Conservation (phyloP, 2,797 vertebrate genomes). For the Poeciliopsis presidionis region DNA sequence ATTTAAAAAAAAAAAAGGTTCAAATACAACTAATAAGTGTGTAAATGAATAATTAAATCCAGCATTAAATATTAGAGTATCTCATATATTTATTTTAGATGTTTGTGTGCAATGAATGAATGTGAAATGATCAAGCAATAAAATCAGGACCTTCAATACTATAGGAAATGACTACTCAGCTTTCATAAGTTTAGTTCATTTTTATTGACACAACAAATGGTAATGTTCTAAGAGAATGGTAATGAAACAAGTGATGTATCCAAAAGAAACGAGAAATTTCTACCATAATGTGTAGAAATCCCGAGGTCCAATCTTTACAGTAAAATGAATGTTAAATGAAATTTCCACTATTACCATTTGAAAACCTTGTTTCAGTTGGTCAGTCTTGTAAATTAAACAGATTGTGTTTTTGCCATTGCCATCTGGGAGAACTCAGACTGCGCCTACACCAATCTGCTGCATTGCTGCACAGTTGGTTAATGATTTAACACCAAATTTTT, state of each 20-base stretch:
- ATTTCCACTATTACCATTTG: not conserved
- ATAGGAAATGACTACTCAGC: not conserved
- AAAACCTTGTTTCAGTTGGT: not conserved
- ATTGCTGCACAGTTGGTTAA: conserved; percentile 26
- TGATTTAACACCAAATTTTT: conserved; percentile 35
- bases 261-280: not conserved
- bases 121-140: not conserved
- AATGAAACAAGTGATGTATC: not conserved
- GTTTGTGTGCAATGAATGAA: no score
- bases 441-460: conserved; percentile 29
- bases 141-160: not conserved
- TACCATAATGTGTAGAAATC: not conserved
- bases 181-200: not conserved
- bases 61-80: no score
- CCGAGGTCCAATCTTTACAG: not conserved
- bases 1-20: no score
- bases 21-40: no score
- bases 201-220: not conserved
- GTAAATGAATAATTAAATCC: no score
- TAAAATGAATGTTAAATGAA: not conserved
- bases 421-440: conserved; percentile 14
- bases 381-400: conserved; percentile 5
- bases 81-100: no score
- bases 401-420: conserved; percentile 15
- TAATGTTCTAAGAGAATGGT: not conserved